phyloP scores from a whole-genome alignment of 2,113 vertebrate species.

The Sorex fumeus region DNA sequence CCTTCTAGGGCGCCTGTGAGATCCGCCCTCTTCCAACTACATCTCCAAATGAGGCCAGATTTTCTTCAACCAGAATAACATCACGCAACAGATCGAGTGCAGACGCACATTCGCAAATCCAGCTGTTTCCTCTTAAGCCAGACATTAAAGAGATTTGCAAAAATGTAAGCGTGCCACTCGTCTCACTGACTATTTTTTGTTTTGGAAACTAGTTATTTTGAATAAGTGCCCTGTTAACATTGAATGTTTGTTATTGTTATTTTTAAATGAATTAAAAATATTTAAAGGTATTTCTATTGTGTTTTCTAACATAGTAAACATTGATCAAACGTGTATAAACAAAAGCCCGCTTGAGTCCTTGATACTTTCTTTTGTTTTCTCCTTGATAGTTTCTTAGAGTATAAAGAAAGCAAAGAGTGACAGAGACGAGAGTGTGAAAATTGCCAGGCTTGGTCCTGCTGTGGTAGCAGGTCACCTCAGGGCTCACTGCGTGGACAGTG shows the following conservation, averaged over 20 bases:
- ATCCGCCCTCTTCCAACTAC: not conserved
- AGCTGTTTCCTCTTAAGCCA: constrained; percentile 34
- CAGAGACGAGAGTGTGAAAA: constrained; percentile 8
- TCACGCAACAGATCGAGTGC: constrained; percentile 1
- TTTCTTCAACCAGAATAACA: constrained; percentile 44
- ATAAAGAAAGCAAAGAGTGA: not conserved
- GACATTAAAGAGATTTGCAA: constrained; percentile 41
- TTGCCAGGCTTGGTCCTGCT: not conserved
- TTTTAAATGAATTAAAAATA: constrained; percentile 54
- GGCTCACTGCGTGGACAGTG: not conserved
- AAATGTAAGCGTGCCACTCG: constrained; percentile 35
- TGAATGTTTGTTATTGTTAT: constrained; percentile 22
- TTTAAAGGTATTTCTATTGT: constrained; percentile 43
- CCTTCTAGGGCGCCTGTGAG: not conserved
- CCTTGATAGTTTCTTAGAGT: not conserved
- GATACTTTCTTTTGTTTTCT: constrained; percentile 14
- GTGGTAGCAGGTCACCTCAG: not conserved
- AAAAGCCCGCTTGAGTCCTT: constrained; percentile 32
- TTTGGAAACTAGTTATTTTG: constrained; percentile 47
- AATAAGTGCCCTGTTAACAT: constrained; percentile 52
- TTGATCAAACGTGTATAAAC: not conserved
- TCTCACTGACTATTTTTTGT: constrained; percentile 33
- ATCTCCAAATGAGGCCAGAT: constrained; percentile 25
- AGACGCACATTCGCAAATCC: constrained; percentile 39
- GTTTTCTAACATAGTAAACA: constrained; percentile 56